Evolutionary conservation across 23 tunicate genomes (phyloP).

Genomic region (Halocynthia aurantium): DNA sequence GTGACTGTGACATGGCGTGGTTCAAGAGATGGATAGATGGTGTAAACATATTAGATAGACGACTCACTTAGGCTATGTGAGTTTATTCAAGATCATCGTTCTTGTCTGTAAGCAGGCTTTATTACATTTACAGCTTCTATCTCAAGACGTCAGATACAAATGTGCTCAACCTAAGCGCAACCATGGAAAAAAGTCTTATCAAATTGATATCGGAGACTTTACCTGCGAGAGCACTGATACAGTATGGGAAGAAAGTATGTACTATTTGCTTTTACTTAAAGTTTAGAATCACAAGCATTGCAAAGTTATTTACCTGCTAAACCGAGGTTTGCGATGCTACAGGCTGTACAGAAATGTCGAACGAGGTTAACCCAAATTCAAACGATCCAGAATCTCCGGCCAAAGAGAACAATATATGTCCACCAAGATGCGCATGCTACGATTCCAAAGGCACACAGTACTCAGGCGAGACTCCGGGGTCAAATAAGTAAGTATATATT

Average conservation of each 20-base stretch:
- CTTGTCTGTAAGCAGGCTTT: neutral
- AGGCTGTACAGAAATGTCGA: too few species aligned
- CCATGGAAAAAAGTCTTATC: conserved; percentile 34
- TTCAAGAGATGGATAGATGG: conserved; percentile 35
- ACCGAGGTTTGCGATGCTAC: too few species aligned
- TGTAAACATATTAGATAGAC: conserved; percentile 21
- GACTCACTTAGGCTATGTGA: neutral
- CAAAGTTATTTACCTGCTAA: too few species aligned
- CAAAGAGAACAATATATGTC: conserved; percentile 16
- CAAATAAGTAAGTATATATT: too few species aligned
- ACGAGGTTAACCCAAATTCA: neutral
- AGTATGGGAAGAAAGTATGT: conserved; percentile 17
- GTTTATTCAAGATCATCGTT: neutral
- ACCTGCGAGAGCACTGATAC: conserved; percentile 39
- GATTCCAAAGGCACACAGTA: conserved; percentile 39
- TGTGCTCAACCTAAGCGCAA: conserved; percentile 59
- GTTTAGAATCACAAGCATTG: neutral
- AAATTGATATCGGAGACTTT: conserved; percentile 24
- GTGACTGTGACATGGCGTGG: conserved; percentile 48
- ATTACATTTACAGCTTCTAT: neutral
- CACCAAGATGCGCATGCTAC: conserved; percentile 43
- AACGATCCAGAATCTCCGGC: neutral
- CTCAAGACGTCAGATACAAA: conserved; percentile 14
- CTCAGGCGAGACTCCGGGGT: neutral
- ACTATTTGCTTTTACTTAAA: neutral